Base-by-base conservation (phyloP, 2,888 invertebrate genomes). In the Eristalinus aeneus region DNA sequence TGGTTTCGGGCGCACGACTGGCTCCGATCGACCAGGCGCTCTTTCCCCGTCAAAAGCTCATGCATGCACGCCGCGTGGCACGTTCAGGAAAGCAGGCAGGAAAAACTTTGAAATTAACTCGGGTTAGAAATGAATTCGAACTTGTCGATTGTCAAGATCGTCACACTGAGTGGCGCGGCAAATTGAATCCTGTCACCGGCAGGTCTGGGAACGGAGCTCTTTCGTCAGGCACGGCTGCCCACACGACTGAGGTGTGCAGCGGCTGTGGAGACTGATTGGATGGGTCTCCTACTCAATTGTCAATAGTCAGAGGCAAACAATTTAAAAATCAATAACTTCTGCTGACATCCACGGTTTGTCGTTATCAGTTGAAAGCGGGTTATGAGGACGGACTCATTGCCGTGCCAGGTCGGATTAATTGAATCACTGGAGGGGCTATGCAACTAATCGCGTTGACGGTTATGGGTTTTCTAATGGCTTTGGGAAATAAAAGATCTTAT, bases 371-470 rank as follows among this genome's bases (percentile, higher is more conserved):
- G 34, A 11, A 46, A 22, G 8, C 34, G 32, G 6, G 32, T 22
- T 12, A 23, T 27, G 23, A 23, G 56, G 23, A 56, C 22, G 56
- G 9, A 22, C 6, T 12, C 39, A 39, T 6, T 39, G 5, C 46
- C 32, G 32, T 32, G 16, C 10, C 60, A 32, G 32, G 56, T 68
- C 27, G 67, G 80, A 72, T 80, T 76, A 85, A 76, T 80, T 85
- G 75, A 68, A 81, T 54, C 54, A 36, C 61, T 85, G 80, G 75
- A 76, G 71, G 68, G 84, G 68, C 80, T 75, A 72, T 80, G 67
- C 84, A 76, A 80, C 80, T 80, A 80, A 85, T 85, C 75, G 80
- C 46, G 80, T 85, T 85, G 84, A 75, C 71, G 81, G 67, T 75
- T 69, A 69, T 84, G 75, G 61, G 68, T 75, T 80, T 76, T 72